phyloP scores from a whole-genome alignment of 2,113 vertebrate species.

The Aphyosemion australe region DNA sequence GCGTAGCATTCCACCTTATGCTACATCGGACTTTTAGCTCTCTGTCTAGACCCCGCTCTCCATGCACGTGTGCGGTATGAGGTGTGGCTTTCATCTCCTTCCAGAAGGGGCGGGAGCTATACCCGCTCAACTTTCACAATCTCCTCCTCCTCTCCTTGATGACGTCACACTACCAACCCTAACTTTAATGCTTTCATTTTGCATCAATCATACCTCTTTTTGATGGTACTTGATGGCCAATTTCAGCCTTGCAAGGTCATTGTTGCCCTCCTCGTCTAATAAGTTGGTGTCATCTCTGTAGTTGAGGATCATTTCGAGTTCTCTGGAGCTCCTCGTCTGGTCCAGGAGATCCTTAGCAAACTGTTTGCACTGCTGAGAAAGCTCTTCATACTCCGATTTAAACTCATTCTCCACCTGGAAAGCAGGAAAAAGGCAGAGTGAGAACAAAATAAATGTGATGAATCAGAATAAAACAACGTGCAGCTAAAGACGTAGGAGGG shows the following conservation, averaged over 20 bases:
- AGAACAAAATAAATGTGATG: background rate
- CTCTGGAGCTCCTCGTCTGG: constrained; percentile 96
- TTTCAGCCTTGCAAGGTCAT: constrained; percentile 93
- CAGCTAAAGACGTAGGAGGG: too few relatives aligned
- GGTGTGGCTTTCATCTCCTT: too few relatives aligned
- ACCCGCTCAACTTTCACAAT: too few relatives aligned
- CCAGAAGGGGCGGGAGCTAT: too few relatives aligned
- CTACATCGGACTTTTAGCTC: too few relatives aligned
- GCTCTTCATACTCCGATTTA: constrained; percentile 96
- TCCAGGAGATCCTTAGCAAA: constrained; percentile 98
- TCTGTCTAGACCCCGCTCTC: too few relatives aligned
- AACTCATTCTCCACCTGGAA: constrained; percentile 93
- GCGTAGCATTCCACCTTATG: too few relatives aligned
- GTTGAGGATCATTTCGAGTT: constrained; percentile 98
- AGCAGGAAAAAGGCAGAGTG: background rate
- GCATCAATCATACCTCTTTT: constrained; percentile 87
- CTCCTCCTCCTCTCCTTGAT: too few relatives aligned
- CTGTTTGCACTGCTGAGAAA: constrained; percentile 94
- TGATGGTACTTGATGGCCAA: constrained; percentile 98
- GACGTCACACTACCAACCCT: too few relatives aligned
- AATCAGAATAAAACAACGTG: background rate
- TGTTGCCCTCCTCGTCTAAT: constrained; percentile 90
- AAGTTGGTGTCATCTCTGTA: constrained; percentile 90
- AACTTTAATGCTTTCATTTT: background rate
- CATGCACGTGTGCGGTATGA: too few relatives aligned